Evolutionary conservation across 2,797 vertebrate genomes (phyloP).

Genomic region (Vireo griseus): DNA sequence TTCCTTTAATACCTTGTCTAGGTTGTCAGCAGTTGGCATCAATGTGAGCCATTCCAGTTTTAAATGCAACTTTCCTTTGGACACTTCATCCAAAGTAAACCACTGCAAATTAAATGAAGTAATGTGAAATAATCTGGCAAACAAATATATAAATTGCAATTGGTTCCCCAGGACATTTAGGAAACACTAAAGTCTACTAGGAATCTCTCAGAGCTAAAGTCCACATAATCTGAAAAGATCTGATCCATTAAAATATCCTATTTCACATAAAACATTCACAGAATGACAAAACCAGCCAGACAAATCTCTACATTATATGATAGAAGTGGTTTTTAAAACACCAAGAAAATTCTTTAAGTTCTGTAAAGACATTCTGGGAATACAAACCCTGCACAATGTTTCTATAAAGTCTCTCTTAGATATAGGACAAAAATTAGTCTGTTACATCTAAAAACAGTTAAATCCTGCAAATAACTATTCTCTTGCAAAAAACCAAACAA

Average conservation of each 20-base stretch:
- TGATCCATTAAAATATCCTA: background rate
- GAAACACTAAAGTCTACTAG: background rate
- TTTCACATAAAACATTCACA: background rate
- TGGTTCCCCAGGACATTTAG: background rate
- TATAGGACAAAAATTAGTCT: background rate
- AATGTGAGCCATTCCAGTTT: constrained; percentile 90
- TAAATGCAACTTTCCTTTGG: constrained; percentile 88
- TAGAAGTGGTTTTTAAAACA: background rate
- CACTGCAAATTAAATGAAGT: constrained; percentile 77
- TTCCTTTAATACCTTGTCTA: constrained; percentile 82
- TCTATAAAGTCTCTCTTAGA: background rate
- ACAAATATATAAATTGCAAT: background rate
- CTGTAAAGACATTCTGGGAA: background rate
- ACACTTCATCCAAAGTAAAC: constrained; percentile 87
- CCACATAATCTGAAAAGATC: background rate
- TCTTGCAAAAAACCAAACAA: background rate
- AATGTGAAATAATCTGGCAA: background rate
- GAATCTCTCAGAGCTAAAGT: background rate
- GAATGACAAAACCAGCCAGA: background rate
- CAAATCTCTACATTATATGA: rapidly evolving
- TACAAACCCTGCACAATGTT: background rate
- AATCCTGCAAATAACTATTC: background rate
- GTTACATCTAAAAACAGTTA: background rate
- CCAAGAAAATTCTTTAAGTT: background rate
- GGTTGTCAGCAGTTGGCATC: constrained; percentile 78